Base-by-base conservation (phyloP, 2,797 vertebrate species). In the Gallinago solitaria region DNA sequence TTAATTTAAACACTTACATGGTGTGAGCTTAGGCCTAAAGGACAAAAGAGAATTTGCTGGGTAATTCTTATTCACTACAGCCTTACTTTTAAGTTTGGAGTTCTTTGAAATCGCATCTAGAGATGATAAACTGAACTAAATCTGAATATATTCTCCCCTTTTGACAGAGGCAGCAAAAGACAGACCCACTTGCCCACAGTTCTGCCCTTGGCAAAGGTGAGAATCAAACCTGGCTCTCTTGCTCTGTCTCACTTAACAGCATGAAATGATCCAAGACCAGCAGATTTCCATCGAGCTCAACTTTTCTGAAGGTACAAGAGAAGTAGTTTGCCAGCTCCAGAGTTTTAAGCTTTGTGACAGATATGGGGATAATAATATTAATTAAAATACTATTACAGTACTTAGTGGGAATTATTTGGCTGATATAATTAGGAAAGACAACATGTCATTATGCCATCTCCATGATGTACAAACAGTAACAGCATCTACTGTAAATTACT, bases 381-480 rank as follows among this genome's bases (percentile, higher is more conserved):
- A 96, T 96, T 96, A 96, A 93, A 92, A 93, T 89, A 70, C 89
- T 84, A 81, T 57, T 94, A 93, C 54, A 59, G 67, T 30, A 53
- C 81, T 96, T 95, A 90, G 80, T 41, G 56, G 90, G 83, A 91
- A 93, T 91, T 76, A 80, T 95, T 94, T 91, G 87, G 80, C 85
- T 97, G 93, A 90, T 89, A 80, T 89, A 96, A 96, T 96, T 95
- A 95, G 63, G n/a, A 92, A 93, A 95, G 96, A 91, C 92, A 96
- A 96, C 94, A 91, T 93, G 96, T 89, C 82, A 82, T 96, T 93
- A 92, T 83, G 69, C 50, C 83, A 71, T 20, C 89, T 93, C 90
- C 50, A 13, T 39, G 81, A 90, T 80, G 65, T 89, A 91, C 94
- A 96, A 93, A 96, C 83, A 90, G 54, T 47, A 89, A 75, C 89